Base-by-base conservation (phyloP, 2,888 invertebrate genomes). In the Volucella inanis region DNA sequence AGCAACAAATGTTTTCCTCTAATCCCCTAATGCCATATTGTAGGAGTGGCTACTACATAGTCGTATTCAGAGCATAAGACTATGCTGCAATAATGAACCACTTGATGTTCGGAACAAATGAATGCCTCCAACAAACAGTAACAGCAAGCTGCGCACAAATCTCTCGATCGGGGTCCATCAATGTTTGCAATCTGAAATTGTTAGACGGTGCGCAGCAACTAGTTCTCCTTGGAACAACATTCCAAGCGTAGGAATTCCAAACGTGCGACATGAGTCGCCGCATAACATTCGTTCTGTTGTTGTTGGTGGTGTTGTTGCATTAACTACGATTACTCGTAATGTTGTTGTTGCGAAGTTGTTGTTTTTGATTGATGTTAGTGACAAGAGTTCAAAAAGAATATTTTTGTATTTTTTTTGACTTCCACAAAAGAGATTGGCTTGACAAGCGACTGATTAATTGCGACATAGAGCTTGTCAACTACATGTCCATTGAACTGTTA, bases 211-310 rank as follows among this genome's bases (percentile, higher is more conserved):
- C 50, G 39, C 52, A 54, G 52, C 50, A 84, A 84, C 84, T 75
- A 61, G 84, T 84, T 80, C 80, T 64, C 84, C 84, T 84, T 84
- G 84, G 84, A 54, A 65, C 84, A 49, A 43, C 84, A 84, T 84
- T 84, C 84, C 84, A 39, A 10, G 31, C 12, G 45, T 15, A 43
- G 75, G 80, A 80, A 84, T 84, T 84, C 59, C 70, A 84, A 50
- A 80, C 80, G 75, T 84, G 79, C 80, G 64, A 83, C 79, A 79
- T 74, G 67, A 74, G 68, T 64, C 62, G 31, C 31, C 31, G 68
- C 74, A 79, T 72, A 38, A 47, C 67, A 78, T 41, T 38, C 52
- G 52, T 38, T 79, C 80, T 80, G 76, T 85, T 82, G 67, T 75
- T 64, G 67, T 79, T 61, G 67, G 18, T 78, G 64, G 62, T 68